Conservation (phyloP, 2,888 invertebrate genomes). For the Dicycla oo region DNA sequence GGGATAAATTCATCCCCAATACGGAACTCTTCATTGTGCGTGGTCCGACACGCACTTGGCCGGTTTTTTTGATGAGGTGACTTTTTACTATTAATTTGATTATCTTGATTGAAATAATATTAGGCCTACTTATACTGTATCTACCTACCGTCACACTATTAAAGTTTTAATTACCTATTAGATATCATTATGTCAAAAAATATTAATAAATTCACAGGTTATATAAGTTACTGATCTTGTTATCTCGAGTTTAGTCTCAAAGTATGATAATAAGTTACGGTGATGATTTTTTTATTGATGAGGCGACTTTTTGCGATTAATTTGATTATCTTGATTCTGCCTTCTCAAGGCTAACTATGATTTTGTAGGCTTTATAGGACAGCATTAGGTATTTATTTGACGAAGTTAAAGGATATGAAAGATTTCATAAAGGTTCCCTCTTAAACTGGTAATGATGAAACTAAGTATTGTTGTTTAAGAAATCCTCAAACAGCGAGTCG, state of each 20-base stretch:
- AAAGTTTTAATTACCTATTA: slow-evolving; percentile 27
- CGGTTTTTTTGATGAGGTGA: too few species aligned
- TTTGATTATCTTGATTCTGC: slow-evolving; percentile 15
- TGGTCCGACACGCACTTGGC: too few species aligned
- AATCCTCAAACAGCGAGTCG: too few species aligned
- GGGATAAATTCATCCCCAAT: too few species aligned
- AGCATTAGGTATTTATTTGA: not conserved
- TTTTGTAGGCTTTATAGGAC: not conserved
- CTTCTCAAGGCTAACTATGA: slow-evolving; percentile 8
- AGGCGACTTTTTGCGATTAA: slow-evolving; percentile 19
- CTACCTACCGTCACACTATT: slow-evolving; percentile 11
- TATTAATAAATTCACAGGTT: slow-evolving; percentile 34
- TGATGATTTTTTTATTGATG: slow-evolving; percentile 49
- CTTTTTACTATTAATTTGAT: too few species aligned
- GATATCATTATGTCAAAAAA: slow-evolving; percentile 38
- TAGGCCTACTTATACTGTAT: too few species aligned
- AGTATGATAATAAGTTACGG: slow-evolving; percentile 33
- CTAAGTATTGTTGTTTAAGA: too few species aligned
- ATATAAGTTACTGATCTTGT: slow-evolving; percentile 22
- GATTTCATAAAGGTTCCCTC: not conserved
- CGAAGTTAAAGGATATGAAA: not conserved
- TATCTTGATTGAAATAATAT: too few species aligned
- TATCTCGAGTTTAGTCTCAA: slow-evolving; percentile 28
- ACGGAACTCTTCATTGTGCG: too few species aligned
- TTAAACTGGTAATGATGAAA: too few species aligned